Base-by-base conservation (phyloP, 2,797 vertebrate species). In the Acestrorhynchus altus region DNA sequence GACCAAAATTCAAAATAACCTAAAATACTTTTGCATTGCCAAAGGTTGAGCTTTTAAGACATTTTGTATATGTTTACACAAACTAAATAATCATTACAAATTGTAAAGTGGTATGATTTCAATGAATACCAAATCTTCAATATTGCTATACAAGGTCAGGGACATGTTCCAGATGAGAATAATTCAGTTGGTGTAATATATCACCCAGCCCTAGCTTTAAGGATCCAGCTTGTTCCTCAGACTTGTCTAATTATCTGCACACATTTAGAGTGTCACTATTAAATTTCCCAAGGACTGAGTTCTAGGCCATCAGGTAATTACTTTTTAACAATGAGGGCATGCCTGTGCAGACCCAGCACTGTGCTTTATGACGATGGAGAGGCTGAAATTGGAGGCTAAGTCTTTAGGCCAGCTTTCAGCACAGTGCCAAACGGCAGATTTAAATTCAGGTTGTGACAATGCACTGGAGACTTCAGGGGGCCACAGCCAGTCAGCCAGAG, bases 221-320 rank as follows among this genome's bases (percentile, higher is more conserved):
- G 61, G 35, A 12, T 42, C n/a, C 20, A 10, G 1, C 9, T 12
- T 8, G 22, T 39, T 65, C 63, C 42, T 67, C 26, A 47, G 65
- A 15, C 22, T 67, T 24, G 13, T 47, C 65, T 67, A 47, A 67
- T 67, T 49, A 49, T 49, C 65, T 31, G 40, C 42, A 47, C 65
- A 67, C 65, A 67, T n/a, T 16, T 49, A 28, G 65, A 28, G 65
- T 31, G 46, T 49, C 15, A 16, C 65, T 24, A 67, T 47, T 67
- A 67, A 16, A 67, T 49, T 49, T 49, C 44, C 65, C 15, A 7
- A 67, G 46, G 15, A 65, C 63, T n/a, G 61, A 49, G 63, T 35
- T 65, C 40, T 65, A 16, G 44, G 44, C 65, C 65, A 67, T 49
- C 46, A 67, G 46, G 65, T 49, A 49, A 67, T 67, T 67, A 67